Base-by-base conservation (phyloP, 1,140 invertebrate species). In the Pissodes strobi region DNA sequence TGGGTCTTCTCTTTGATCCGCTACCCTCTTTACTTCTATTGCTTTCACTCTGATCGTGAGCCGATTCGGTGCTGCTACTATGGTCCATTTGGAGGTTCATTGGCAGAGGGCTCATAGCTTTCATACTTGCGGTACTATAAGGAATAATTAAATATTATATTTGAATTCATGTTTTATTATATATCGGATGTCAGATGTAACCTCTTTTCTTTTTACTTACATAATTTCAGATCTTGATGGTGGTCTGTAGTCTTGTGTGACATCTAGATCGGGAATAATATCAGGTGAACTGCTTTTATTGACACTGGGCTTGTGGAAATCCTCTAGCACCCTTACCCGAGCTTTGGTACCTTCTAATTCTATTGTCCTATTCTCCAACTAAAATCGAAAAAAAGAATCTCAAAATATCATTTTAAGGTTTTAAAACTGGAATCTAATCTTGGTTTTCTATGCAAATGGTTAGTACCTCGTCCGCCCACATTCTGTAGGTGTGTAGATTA, bases 291-390 rank as follows among this genome's bases (percentile, higher is more conserved):
- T 66, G 52, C 43, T 71, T 17, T 37, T 59, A 23, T 49, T 23
- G 39, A 56, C 18, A 18, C 37, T 41, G n/a, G 67, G 43, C 51
- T 69, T 70, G 30, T 69, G 79, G 69, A 81, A 58, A 45, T 74
- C 83, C 70, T 92, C 89, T 18, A 92, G 75, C 37, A 91, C 82
- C 10, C 90, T 83, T 12, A 92, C 82, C 43, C 87, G 83, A 0
- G 90, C 90, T 63, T 85, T 81, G 1, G 90, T 91, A 4, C 90
- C 90, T 78, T 92, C 90, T 65, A 92, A 70, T 74, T 93, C 90
- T 63, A 92, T 91, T 64, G 85, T 90, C 70, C 88, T 86, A 75
- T 92, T 89, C 74, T 90, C 89, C 68, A 93, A 75, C 89, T 91
- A 79, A 49, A 67, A 63, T n/a, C n/a, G n/a, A n/a, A n/a, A n/a